Evolutionary conservation across 92 coral and sea anemone genomes (phyloP).

Genomic region (Porites divaricata): DNA sequence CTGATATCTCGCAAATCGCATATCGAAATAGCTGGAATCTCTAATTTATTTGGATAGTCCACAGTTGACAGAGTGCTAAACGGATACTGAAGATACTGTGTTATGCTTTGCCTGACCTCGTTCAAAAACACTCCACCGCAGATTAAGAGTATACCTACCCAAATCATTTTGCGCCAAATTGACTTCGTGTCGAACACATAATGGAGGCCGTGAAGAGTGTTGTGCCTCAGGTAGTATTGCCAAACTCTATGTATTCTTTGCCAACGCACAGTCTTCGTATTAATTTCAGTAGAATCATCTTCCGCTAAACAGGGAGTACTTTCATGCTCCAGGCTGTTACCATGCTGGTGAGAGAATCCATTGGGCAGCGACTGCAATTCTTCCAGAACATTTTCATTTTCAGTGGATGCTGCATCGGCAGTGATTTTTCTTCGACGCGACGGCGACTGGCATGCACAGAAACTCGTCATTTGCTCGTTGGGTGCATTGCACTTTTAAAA

Average conservation of each 20-base stretch:
- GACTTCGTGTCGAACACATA: conserved; percentile 85
- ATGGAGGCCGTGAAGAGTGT: conserved; percentile 84
- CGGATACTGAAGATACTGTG: conserved; percentile 69
- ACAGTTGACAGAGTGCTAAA: conserved; percentile 82
- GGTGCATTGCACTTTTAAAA: conserved; percentile 57
- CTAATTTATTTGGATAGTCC: conserved; percentile 64
- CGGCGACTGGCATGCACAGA: conserved; percentile 45
- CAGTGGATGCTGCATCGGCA: conserved; percentile 23
- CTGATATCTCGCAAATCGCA: conserved; percentile 85
- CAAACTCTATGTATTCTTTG: conserved; percentile 22
- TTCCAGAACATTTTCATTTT: conserved; percentile 8
- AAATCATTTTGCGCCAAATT: conserved; percentile 60
- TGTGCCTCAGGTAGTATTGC: conserved; percentile 67
- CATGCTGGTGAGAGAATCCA: conserved; percentile 23
- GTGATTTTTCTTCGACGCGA: conserved; percentile 39
- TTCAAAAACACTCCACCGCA: conserved; percentile 76
- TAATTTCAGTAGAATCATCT: conserved; percentile 1
- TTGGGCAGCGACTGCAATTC: conserved; percentile 41
- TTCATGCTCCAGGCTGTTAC: conserved; percentile 9
- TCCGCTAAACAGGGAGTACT: conserved; percentile 26
- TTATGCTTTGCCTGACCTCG: conserved; percentile 77
- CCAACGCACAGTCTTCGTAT: conserved; percentile 8
- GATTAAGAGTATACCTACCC: conserved; percentile 65
- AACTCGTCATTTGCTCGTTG: conserved; percentile 47
- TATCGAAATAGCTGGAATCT: conserved; percentile 81